Evolutionary conservation across 2,797 vertebrate species (phyloP).

Genomic region (Notamacropus eugenii): DNA sequence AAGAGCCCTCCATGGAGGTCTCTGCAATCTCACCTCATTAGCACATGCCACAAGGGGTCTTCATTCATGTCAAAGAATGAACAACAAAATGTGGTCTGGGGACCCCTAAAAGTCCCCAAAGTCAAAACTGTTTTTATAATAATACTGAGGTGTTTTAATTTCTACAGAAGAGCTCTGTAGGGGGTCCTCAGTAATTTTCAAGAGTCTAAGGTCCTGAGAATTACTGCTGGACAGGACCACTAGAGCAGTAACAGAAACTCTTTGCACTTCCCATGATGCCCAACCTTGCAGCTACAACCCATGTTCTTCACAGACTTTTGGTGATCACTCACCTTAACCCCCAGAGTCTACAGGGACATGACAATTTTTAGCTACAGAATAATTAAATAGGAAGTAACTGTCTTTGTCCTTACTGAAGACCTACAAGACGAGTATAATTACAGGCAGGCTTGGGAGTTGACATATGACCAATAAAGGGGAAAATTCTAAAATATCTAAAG

Average conservation of each 20-base stretch:
- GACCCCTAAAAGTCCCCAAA: neutral
- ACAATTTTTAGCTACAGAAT: constrained; percentile 10
- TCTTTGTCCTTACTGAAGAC: constrained; percentile 21
- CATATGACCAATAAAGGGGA: constrained; percentile 32
- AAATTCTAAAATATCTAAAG: constrained; percentile 16
- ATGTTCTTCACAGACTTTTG: neutral
- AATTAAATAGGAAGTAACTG: constrained; percentile 11
- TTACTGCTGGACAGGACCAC: neutral
- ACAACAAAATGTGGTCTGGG: neutral
- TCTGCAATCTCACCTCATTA: neutral
- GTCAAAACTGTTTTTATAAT: neutral
- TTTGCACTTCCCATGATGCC: constrained; percentile 9
- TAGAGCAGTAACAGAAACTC: neutral
- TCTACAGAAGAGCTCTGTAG: neutral
- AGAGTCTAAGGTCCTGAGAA: neutral
- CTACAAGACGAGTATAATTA: constrained; percentile 46
- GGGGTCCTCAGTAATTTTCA: neutral
- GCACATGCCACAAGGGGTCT: neutral
- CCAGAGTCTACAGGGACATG: neutral
- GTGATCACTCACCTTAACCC: neutral
- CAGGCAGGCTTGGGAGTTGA: constrained; percentile 22
- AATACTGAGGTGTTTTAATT: neutral
- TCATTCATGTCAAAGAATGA: neutral
- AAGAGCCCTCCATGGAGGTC: neutral
- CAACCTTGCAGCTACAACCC: constrained; percentile 16